phyloP scores from a whole-genome alignment of 2,113 vertebrate species.

The Urocitellus parryii region DNA sequence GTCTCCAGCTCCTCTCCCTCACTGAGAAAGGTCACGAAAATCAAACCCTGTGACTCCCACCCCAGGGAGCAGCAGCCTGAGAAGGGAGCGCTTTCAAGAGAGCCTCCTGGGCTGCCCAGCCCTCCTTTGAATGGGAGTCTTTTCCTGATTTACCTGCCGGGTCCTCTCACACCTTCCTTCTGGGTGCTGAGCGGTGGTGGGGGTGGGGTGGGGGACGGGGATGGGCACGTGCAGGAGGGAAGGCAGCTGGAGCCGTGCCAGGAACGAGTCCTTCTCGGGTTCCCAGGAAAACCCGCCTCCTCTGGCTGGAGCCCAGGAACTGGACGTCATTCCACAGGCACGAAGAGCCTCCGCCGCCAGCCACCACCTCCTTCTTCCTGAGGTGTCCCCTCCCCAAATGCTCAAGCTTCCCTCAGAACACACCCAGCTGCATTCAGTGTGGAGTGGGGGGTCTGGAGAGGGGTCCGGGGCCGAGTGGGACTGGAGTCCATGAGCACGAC shows the following conservation, averaged over 20 bases:
- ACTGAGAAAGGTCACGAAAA: too few species aligned
- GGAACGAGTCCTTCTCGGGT: constrained; percentile 70
- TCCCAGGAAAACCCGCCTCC: constrained; percentile 71
- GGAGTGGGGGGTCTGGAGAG: not conserved
- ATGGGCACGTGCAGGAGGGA: constrained; percentile 35
- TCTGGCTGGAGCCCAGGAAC: constrained; percentile 37
- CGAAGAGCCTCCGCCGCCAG: accelerated
- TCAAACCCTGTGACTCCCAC: not conserved
- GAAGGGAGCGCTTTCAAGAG: too few species aligned
- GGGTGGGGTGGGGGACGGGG: accelerated
- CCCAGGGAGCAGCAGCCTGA: not conserved
- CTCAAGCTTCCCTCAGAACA: not conserved
- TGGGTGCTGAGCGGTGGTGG: not conserved
- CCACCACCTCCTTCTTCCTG: not conserved
- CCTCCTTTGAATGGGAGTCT: not conserved
- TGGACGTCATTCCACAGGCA: accelerated
- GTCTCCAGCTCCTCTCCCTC: not conserved
- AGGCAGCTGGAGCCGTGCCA: constrained; percentile 64
- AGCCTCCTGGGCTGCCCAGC: too few species aligned
- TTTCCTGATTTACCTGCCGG: not conserved
- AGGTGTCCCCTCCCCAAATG: not conserved
- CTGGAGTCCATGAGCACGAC: not conserved
- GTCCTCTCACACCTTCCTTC: constrained; percentile 65
- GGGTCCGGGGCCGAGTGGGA: not conserved
- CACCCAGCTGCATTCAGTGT: not conserved